Conservation (phyloP, 2,888 invertebrate genomes). For the Drosophila robusta region DNA sequence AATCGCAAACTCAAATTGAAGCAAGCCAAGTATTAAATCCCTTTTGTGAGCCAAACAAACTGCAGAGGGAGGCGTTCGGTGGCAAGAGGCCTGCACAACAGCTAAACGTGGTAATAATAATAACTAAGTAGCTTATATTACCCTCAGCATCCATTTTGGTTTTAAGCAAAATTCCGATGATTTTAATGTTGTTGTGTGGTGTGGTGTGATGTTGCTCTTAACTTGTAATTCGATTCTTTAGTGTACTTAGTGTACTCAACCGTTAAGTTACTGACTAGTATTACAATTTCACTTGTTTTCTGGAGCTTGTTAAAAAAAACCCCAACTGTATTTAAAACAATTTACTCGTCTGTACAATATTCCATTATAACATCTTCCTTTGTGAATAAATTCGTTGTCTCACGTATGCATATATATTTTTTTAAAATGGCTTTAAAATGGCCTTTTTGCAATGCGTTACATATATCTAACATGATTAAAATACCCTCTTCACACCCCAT, state of each 20-base stretch:
- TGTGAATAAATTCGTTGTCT: too few relatives aligned
- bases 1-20: slow-evolving; percentile 41
- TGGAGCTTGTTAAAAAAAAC: neutral
- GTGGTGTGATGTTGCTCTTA: too few relatives aligned
- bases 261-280: neutral
- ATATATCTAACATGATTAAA: neutral
- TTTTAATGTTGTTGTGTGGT: neutral
- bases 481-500: too few relatives aligned
- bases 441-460: neutral
- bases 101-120: slow-evolving; percentile 18
- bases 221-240: too few relatives aligned
- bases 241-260: too few relatives aligned
- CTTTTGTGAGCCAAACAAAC: neutral
- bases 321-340: too few relatives aligned
- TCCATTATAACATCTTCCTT: too few relatives aligned
- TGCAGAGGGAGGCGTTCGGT: neutral
- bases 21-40: slow-evolving; percentile 41
- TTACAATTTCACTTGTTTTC: neutral
- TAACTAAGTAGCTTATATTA: slow-evolving; percentile 16
- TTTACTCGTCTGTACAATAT: neutral
- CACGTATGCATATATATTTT: neutral
- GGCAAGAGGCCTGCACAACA: neutral
- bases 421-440: neutral
- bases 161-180: neutral
- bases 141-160: neutral